Percentiles rank a stretch among this genome's conserved stretches.
Conservation (phyloP, 2,113 vertebrate genomes). For the Cyanoliseus patagonus region DNA sequence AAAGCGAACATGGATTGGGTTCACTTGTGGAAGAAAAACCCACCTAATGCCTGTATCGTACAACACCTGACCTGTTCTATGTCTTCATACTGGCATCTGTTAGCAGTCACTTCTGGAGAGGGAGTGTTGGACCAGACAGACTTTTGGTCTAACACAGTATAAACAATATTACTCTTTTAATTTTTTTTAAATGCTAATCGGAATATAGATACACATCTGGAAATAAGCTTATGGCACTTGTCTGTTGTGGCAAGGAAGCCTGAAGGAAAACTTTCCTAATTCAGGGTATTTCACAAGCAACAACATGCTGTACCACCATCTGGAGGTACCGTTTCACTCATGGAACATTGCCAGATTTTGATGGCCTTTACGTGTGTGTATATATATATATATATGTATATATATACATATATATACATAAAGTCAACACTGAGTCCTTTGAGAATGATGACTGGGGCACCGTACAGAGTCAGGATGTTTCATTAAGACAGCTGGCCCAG, state of each 20-base stretch:
- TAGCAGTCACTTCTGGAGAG: background rate
- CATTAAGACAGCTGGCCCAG: background rate
- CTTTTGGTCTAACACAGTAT: background rate
- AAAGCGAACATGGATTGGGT: background rate
- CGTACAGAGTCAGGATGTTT: background rate
- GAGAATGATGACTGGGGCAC: background rate
- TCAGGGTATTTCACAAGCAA: background rate
- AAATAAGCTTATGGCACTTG: rapidly evolving
- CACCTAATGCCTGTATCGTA: rapidly evolving
- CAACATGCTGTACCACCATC: background rate
- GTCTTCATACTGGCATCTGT: background rate
- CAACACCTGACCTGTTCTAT: background rate
- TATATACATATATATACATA: too few species aligned
- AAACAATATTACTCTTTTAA: rapidly evolving
- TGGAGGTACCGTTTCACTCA: background rate
- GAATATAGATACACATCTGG: rapidly evolving
- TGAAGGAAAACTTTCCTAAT: background rate
- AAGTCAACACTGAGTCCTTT: background rate
- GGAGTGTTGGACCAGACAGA: background rate
- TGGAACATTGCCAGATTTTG: background rate
- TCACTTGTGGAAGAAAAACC: background rate
- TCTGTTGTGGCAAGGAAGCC: background rate
- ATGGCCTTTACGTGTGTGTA: background rate
- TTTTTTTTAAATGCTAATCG: background rate
- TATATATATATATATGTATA: too few species aligned